Evolutionary conservation across 2,888 invertebrate genomes (phyloP).

Genomic region (Eilema griseolum): DNA sequence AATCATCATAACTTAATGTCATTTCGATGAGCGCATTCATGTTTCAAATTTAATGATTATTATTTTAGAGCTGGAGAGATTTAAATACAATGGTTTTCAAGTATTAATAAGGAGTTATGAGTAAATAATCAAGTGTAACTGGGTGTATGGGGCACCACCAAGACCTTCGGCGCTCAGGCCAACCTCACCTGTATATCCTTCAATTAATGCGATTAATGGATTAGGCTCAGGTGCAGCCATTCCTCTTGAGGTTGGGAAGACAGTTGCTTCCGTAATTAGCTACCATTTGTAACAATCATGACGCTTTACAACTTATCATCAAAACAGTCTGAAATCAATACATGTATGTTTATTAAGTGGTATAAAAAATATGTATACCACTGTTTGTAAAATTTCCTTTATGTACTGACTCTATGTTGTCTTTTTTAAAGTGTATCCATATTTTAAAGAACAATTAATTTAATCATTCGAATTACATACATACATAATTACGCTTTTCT

Average conservation of each 20-base stretch:
- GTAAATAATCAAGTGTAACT: neutral
- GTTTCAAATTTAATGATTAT: conserved; percentile 62
- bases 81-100: conserved; percentile 57
- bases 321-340: no score
- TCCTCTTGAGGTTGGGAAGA: neutral
- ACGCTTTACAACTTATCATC: no score
- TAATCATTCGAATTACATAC: no score
- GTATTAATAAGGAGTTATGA: conserved; percentile 32
- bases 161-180: neutral
- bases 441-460: no score
- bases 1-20: conserved; percentile 82
- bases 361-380: no score
- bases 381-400: no score
- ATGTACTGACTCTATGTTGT: no score
- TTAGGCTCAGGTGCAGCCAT: neutral
- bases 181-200: neutral
- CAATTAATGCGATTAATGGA: no score
- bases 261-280: neutral
- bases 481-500: no score
- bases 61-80: conserved; percentile 46
- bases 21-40: conserved; percentile 65
- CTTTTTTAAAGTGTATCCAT: no score
- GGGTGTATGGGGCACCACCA: neutral
- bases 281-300: no score
- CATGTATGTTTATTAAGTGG: no score